Percentiles rank a stretch among this genome's conserved stretches.
These are phyloP conservation scores for Drosophila recens DNA, from an alignment of 2,888 invertebrate genomes.

Conservation along the genomic window DNA sequence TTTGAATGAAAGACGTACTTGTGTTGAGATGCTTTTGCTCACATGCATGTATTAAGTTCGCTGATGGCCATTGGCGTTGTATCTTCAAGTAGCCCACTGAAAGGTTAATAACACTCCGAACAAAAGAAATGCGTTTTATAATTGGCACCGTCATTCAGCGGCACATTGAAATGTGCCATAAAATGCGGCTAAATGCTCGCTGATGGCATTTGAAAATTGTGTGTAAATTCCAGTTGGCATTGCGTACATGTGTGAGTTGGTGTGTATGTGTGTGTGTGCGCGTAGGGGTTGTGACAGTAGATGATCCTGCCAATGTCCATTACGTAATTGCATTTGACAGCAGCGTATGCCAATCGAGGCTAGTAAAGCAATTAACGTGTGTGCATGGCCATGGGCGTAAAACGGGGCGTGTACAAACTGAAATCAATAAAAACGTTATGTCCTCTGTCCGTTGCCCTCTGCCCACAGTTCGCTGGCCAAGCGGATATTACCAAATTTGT, in stretches of 20 bases:
- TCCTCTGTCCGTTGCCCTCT: not conserved
- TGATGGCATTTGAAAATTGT: conserved; percentile 27
- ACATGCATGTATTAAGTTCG: conserved; percentile 17
- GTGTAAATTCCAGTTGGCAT: conserved; percentile 30
- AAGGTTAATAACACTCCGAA: conserved; percentile 78
- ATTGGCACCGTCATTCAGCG: conserved; percentile 54
- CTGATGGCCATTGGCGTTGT: conserved; percentile 42
- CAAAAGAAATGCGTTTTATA: conserved; percentile 63
- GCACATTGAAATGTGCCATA: conserved; percentile 37
- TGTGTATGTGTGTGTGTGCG: not conserved
- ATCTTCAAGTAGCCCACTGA: conserved; percentile 71
- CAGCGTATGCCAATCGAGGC: conserved; percentile 62
- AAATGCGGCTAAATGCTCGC: conserved; percentile 48
- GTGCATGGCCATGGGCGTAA: conserved; percentile 16
- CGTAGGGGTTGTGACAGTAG: not conserved
- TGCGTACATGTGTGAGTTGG: not conserved
- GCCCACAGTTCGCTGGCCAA: conserved; percentile 34
- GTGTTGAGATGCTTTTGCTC: conserved; percentile 21
- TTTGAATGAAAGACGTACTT: conserved; percentile 26
- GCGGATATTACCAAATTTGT: conserved; percentile 70
- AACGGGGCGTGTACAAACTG: conserved; percentile 35
- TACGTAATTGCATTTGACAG: conserved; percentile 60
- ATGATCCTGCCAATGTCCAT: conserved; percentile 52
- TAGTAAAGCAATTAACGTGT: conserved; percentile 75
- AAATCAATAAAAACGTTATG: conserved; percentile 58